Conservation (phyloP, 2,113 vertebrate species). For the Origma solitaria region DNA sequence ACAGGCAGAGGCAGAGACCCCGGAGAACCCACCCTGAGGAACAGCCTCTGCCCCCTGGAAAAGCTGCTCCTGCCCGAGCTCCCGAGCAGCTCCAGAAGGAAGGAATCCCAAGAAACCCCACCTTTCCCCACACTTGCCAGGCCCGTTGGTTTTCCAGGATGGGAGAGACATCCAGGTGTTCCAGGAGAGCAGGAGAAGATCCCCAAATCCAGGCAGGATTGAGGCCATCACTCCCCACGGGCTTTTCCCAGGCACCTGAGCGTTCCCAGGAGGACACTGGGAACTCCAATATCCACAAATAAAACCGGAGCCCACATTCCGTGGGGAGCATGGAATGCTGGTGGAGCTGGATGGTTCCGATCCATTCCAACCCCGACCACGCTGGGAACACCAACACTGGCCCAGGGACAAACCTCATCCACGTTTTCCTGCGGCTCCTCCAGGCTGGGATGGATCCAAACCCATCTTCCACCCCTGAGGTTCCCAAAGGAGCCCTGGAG, state of each 20-base stretch:
- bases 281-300: background rate
- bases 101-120: background rate
- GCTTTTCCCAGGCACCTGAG: background rate
- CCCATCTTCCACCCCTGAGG: background rate
- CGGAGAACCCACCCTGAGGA: background rate
- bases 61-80: background rate
- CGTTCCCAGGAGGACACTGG: background rate
- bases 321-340: fast-evolving
- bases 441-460: background rate
- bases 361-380: background rate
- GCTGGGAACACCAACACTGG: fast-evolving
- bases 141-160: background rate
- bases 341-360: background rate
- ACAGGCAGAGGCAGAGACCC: background rate
- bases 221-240: background rate
- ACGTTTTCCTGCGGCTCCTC: fast-evolving
- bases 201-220: background rate
- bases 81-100: background rate
- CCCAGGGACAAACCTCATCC: background rate
- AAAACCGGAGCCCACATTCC: fast-evolving
- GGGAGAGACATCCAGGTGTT: background rate
- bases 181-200: background rate
- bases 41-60: background rate
- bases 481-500: background rate
- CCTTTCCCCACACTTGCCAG: background rate